A percentile compares a stretch with the other conserved stretches of the same genome.
Evolutionary conservation across 2,888 invertebrate species (phyloP).

Genomic region (Acleris laterana): DNA sequence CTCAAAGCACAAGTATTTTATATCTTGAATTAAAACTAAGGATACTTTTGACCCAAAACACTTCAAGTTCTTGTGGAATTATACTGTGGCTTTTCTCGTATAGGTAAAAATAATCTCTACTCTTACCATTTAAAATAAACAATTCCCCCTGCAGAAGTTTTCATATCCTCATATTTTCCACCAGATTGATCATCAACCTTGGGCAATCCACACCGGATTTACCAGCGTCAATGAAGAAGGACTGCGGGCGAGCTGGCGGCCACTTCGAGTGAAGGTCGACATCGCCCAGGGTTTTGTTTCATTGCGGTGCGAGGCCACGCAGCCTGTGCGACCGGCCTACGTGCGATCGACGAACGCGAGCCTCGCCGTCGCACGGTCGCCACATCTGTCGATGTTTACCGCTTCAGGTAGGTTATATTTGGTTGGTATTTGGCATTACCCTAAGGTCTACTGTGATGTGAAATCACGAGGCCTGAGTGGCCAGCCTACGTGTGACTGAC

Average conservation of each 20-base stretch:
- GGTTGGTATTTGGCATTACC: slow-evolving; percentile 42
- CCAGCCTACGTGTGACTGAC: slow-evolving; percentile 61
- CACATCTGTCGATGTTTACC: slow-evolving; percentile 75
- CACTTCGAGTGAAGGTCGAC: slow-evolving; percentile 58
- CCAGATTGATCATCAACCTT: slow-evolving; percentile 62
- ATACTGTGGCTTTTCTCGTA: too few species aligned
- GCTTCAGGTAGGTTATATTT: slow-evolving; percentile 59
- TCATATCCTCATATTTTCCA: slow-evolving; percentile 5
- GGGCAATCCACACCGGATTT: slow-evolving; percentile 67
- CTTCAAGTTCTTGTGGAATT: too few species aligned
- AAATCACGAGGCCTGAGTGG: slow-evolving; percentile 70
- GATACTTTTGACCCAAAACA: too few species aligned
- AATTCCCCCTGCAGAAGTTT: background rate
- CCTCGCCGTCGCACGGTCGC: slow-evolving; percentile 67
- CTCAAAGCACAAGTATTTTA: too few species aligned
- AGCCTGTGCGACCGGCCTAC: slow-evolving; percentile 68
- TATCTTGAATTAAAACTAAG: too few species aligned
- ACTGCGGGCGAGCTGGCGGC: slow-evolving; percentile 70
- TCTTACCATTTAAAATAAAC: background rate
- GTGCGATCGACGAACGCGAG: slow-evolving; percentile 56
- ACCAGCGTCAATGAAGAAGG: slow-evolving; percentile 64
- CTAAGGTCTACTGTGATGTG: slow-evolving; percentile 59
- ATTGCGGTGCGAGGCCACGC: slow-evolving; percentile 69
- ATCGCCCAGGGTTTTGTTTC: slow-evolving; percentile 54
- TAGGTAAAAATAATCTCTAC: too few species aligned